A percentile compares a stretch with the other conserved stretches of the same genome.
Evolutionary conservation across 2,888 invertebrate species (phyloP).

Genomic region (Frankliniella intonsa): DNA sequence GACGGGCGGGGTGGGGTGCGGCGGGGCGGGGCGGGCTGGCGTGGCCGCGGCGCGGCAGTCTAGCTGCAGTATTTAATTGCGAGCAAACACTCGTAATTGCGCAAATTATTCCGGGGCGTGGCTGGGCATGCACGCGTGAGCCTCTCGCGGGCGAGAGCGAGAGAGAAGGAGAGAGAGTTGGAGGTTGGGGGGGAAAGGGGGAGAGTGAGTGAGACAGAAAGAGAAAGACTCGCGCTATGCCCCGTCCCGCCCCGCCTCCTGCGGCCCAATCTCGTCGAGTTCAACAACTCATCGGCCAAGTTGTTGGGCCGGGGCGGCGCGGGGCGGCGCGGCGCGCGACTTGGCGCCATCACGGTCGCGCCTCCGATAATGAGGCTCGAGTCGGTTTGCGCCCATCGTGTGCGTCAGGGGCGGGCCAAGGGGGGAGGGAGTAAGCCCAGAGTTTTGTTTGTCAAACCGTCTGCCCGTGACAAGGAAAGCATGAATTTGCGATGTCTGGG

Average conservation of each 20-base stretch:
- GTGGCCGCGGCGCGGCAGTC: background rate
- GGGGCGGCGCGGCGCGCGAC: background rate
- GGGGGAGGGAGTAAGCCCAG: no score
- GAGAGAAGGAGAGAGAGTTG: background rate
- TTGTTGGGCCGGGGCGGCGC: background rate
- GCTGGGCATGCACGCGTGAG: background rate
- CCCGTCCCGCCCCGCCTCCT: no score
- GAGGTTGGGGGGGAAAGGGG: background rate
- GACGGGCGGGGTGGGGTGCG: background rate
- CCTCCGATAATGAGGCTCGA: background rate
- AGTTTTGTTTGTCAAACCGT: no score
- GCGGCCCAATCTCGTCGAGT: background rate
- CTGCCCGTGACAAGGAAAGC: no score
- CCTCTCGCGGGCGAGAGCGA: no score
- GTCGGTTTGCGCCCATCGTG: background rate
- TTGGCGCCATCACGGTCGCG: background rate
- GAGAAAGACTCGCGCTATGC: no score
- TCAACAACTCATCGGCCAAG: slow-evolving; percentile 1
- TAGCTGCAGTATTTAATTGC: slow-evolving; percentile 16
- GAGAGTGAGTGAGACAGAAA: background rate
- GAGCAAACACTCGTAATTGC: slow-evolving; percentile 22
- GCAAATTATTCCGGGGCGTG: slow-evolving; percentile 14
- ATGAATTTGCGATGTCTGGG: no score
- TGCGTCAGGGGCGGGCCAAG: background rate
- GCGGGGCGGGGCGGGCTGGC: background rate